Percentiles rank a stretch among this genome's conserved stretches.
Conservation (phyloP, 2,113 vertebrate genomes). For the Paedocypris sp. region DNA sequence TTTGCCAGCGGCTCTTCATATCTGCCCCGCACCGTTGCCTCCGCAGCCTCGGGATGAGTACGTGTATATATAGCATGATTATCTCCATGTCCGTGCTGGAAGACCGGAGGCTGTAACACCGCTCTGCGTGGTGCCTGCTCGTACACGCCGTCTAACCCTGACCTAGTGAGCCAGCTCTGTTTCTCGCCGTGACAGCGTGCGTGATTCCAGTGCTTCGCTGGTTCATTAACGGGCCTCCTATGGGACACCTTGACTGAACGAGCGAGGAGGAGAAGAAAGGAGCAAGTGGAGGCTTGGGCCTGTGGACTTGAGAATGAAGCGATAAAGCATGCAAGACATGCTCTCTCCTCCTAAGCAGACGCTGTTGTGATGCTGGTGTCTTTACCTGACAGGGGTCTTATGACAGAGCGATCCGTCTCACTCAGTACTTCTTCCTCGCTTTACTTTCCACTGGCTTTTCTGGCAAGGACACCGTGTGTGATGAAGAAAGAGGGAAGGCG, state of each 20-base stretch:
- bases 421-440: conserved; percentile 15
- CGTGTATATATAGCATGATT: conserved; percentile 25
- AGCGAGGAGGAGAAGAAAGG: neutral
- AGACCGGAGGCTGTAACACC: conserved; percentile 8
- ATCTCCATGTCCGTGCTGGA: conserved; percentile 5
- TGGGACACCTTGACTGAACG: conserved; percentile 11
- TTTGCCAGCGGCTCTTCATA: conserved; percentile 12
- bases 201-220: conserved; percentile 25
- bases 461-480: neutral
- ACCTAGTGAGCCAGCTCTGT: conserved; percentile 21
- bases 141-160: conserved; percentile 15
- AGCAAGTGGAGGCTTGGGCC: neutral
- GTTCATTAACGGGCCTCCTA: conserved; percentile 33
- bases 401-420: conserved; percentile 2
- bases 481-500: conserved; percentile 8
- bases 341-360: neutral
- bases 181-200: conserved; percentile 12
- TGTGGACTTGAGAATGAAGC: neutral
- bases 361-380: neutral
- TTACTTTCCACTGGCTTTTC: neutral
- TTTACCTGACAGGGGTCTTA: neutral
- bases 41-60: conserved; percentile 2
- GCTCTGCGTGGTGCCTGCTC: neutral
- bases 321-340: neutral
- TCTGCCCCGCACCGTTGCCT: conserved; percentile 7